These are phyloP conservation scores for Anas platyrhynchos DNA, from an alignment of 2,113 vertebrate genomes.

Conservation along the genomic window DNA sequence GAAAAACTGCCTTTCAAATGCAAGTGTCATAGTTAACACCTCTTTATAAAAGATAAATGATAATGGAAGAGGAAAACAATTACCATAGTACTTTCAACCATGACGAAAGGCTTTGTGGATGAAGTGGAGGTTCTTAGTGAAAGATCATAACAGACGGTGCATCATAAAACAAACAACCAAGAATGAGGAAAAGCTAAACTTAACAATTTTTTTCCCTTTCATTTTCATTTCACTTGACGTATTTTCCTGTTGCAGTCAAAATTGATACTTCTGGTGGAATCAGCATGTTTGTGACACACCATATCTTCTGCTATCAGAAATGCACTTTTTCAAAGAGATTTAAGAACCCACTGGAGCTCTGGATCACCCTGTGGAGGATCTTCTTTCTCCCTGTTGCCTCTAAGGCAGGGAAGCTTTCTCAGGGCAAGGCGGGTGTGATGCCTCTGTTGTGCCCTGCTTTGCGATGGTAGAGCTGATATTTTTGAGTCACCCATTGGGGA, in stretches of 20 bases:
- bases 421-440: background rate
- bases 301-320: background rate
- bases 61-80: conserved; percentile 70
- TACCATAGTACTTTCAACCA: conserved; percentile 63
- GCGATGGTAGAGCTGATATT: conserved; percentile 2
- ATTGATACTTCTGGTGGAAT: background rate
- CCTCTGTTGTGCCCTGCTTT: background rate
- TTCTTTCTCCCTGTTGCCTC: background rate
- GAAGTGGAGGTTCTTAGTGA: conserved; percentile 58
- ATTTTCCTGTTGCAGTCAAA: background rate
- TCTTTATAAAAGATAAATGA: conserved; percentile 77
- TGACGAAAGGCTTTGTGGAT: conserved; percentile 43
- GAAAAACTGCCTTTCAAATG: conserved; percentile 66
- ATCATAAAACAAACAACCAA: conserved; percentile 61
- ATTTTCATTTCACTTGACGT: conserved; percentile 32
- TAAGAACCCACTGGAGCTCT: background rate
- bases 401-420: background rate
- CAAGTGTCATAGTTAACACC: conserved; percentile 64
- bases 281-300: background rate
- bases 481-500: conserved; percentile 2
- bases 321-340: conserved; percentile 1
- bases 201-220: conserved; percentile 13
- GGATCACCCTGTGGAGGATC: background rate
- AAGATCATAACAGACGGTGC: conserved; percentile 60
- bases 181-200: conserved; percentile 27